These are phyloP conservation scores for Lethocerus indicus DNA, from an alignment of 1,140 invertebrate species.

Conservation along the genomic window DNA sequence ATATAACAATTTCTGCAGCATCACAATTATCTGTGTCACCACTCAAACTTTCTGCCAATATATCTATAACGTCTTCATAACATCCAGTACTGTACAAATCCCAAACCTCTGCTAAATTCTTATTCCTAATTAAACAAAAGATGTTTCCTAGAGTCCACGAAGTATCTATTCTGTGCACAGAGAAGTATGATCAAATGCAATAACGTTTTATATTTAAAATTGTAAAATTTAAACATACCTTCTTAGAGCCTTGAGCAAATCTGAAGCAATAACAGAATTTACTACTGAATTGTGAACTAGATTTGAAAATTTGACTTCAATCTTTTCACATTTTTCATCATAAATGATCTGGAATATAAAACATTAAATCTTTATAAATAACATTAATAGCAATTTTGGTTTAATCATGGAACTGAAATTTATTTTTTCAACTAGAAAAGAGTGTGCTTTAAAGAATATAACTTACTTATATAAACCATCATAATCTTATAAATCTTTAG, in stretches of 20 bases:
- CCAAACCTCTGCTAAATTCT: conserved; percentile 33
- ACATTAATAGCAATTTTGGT: neutral
- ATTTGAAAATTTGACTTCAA: conserved; percentile 28
- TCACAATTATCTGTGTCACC: conserved; percentile 17
- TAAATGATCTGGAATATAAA: conserved; percentile 23
- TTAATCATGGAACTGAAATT: neutral
- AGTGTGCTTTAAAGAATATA: neutral
- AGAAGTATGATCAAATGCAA: too few relatives aligned
- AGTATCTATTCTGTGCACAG: too few relatives aligned
- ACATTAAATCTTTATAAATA: neutral
- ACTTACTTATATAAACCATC: neutral
- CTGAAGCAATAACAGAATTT: conserved; percentile 21
- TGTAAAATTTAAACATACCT: conserved; percentile 22
- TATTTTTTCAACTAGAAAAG: neutral
- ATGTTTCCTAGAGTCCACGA: neutral
- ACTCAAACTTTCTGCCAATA: conserved; percentile 45
- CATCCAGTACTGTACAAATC: conserved; percentile 38
- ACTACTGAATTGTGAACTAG: conserved; percentile 31
- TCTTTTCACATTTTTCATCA: conserved; percentile 22
- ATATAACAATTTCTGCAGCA: conserved; percentile 27
- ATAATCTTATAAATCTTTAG: neutral
- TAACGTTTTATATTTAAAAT: too few relatives aligned
- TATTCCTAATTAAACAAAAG: conserved; percentile 24
- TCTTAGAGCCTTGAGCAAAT: conserved; percentile 30
- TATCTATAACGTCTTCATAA: conserved; percentile 41